Base-by-base conservation (phyloP, 1,140 invertebrate species). In the Phymastichus coffea region DNA sequence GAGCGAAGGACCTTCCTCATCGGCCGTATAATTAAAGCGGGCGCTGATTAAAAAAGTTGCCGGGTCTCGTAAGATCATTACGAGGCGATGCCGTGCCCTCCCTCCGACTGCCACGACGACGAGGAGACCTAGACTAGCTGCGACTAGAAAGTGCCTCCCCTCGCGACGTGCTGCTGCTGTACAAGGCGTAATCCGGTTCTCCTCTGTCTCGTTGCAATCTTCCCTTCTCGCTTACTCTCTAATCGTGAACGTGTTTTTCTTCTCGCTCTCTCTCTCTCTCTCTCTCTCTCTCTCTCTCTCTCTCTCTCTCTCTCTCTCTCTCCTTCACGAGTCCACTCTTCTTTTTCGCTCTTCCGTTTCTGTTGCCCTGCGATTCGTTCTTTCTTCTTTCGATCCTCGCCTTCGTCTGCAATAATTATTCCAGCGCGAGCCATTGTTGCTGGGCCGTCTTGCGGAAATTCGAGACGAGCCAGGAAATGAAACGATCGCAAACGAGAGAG, bases 41-140 rank as follows among this genome's bases (percentile, higher is more conserved):
- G 72, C 75, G 74, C 75, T 78, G 75, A 78, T 78, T 78, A 78
- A 78, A 78, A 78, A 78, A 78, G 75, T 78, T 78, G 72, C 75
- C 68, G 66, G 69, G 70, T 65, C 70, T 12, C 69, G 71, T 77
- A 78, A 78, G 75, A 78, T 78, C 76, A 78, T 78, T 78, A 78
- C 68, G 74, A 67, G 67, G 30, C 19, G 30, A 51, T 14, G 38
- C 41, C 43, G 26, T 9, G 17, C n/a, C n/a, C n/a, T n/a, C n/a
- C n/a, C n/a, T n/a, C n/a, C n/a, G 38, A 55, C 63, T 61, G 63
- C 47, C 35, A 51, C 55, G 22, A 58, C 46, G 55, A 40, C 23
- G 37, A 28, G n/a, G 38, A 40, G 15, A 17, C 12, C 38, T 9
- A 17, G 38, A 40, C n/a, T n/a, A n/a, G n/a, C n/a, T n/a, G n/a